phyloP scores from a whole-genome alignment of 2,797 vertebrate genomes.

The Pogoniulus pusillus region DNA sequence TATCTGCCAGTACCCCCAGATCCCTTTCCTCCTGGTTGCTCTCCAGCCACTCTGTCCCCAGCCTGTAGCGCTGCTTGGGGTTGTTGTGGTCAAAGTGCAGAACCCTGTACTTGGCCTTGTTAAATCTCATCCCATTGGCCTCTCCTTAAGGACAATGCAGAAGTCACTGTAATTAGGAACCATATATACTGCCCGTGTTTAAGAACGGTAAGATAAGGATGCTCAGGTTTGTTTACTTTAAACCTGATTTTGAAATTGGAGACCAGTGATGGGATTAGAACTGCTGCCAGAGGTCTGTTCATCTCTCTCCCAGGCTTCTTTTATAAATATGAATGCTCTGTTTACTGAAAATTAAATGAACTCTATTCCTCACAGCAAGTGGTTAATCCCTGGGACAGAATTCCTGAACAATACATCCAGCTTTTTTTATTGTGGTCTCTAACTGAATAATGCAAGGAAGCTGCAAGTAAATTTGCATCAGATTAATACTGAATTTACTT shows the following conservation, averaged over 20 bases:
- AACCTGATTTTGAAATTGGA: neutral
- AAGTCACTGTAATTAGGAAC: slow-evolving; percentile 3
- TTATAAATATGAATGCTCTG: neutral
- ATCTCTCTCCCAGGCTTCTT: neutral
- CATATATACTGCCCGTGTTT: neutral
- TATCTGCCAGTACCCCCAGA: too few species aligned
- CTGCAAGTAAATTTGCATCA: neutral
- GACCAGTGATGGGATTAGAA: neutral
- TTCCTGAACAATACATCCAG: neutral
- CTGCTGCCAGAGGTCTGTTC: neutral
- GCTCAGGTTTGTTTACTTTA: neutral
- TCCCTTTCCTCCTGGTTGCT: too few species aligned
- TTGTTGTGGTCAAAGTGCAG: too few species aligned
- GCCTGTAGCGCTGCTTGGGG: too few species aligned
- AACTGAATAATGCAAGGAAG: neutral
- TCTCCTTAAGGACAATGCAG: slow-evolving; percentile 20
- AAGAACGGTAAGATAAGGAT: neutral
- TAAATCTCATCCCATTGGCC: too few species aligned
- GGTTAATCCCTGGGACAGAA: neutral
- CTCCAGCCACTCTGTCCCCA: too few species aligned
- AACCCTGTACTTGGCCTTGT: too few species aligned
- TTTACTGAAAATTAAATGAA: neutral
- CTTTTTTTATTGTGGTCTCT: neutral
- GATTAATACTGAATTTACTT: neutral
- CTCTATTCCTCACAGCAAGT: neutral